Conservation (phyloP, 2,888 invertebrate genomes). For the Mamestra brassicae region DNA sequence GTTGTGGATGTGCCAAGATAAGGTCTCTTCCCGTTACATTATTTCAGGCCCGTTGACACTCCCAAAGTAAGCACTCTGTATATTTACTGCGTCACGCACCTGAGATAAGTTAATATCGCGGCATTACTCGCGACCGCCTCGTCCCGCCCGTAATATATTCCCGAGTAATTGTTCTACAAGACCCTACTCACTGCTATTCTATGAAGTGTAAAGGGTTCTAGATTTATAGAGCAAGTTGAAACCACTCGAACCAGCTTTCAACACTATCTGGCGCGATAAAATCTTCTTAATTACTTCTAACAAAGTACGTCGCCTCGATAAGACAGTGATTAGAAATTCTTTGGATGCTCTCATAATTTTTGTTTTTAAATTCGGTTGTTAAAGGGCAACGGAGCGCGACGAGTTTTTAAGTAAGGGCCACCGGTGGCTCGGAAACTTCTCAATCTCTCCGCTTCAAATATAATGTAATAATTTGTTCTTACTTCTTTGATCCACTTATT, state of each 20-base stretch:
- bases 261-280: conserved; percentile 78
- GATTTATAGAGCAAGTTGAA: conserved; percentile 86
- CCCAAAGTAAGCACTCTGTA: conserved; percentile 71
- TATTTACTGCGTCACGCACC: conserved; percentile 78
- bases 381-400: conserved; percentile 53
- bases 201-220: conserved; percentile 86
- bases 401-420: conserved; percentile 57
- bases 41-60: conserved; percentile 69
- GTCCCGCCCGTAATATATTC: conserved; percentile 76
- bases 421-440: conserved; percentile 50
- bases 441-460: conserved; percentile 27
- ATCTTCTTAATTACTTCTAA: conserved; percentile 81
- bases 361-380: conserved; percentile 63
- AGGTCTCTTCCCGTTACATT: conserved; percentile 63
- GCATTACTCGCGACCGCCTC: conserved; percentile 76
- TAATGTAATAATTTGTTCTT: conserved; percentile 38
- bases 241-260: conserved; percentile 75
- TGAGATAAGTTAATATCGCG: conserved; percentile 83
- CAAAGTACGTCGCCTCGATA: conserved; percentile 65
- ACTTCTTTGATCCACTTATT: conserved; percentile 31
- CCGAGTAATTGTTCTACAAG: conserved; percentile 84
- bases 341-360: conserved; percentile 69
- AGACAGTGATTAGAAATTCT: conserved; percentile 73
- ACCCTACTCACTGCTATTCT: conserved; percentile 83
- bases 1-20: conserved; percentile 63